Percentiles rank a stretch among this genome's conserved stretches.
Conservation (phyloP, 2,888 invertebrate genomes). For the Teinopalpus imperialis region DNA sequence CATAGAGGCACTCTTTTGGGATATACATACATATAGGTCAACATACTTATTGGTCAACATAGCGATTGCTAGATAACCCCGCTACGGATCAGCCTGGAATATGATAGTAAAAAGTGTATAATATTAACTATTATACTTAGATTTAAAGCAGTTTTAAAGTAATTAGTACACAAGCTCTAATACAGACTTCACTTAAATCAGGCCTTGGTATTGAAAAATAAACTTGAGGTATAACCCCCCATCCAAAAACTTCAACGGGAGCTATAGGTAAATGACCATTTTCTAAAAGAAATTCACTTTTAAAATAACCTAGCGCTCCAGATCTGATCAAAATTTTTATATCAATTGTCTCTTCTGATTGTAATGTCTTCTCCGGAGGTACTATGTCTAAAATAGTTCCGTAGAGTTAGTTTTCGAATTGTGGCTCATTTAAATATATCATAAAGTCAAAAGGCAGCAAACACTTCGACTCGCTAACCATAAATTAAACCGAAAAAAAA, state of each 20-base stretch:
- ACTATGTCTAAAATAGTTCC: conserved; percentile 67
- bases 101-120: too few relatives aligned
- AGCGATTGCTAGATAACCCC: conserved; percentile 76
- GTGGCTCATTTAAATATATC: conserved; percentile 57
- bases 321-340: conserved; percentile 76
- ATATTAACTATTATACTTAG: too few relatives aligned
- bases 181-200: conserved; percentile 47
- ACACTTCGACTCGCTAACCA: too few relatives aligned
- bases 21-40: too few relatives aligned
- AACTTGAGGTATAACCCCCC: conserved; percentile 82
- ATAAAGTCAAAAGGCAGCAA: conserved; percentile 66
- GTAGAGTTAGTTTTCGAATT: conserved; percentile 55
- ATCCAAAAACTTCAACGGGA: conserved; percentile 77
- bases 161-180: too few relatives aligned
- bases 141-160: too few relatives aligned
- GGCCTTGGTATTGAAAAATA: conserved; percentile 74
- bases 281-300: conserved; percentile 70
- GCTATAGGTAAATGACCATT: conserved; percentile 79
- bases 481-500: too few relatives aligned
- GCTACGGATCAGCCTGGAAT: conserved; percentile 51
- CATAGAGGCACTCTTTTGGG: too few relatives aligned
- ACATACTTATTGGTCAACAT: conserved; percentile 63
- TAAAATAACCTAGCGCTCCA: conserved; percentile 79
- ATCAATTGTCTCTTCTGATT: conserved; percentile 57
- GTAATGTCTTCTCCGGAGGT: conserved; percentile 64